Percentiles rank a stretch among this genome's conserved stretches.
Evolutionary conservation across 1,140 invertebrate genomes (phyloP).

Genomic region (Drosophila elegans): DNA sequence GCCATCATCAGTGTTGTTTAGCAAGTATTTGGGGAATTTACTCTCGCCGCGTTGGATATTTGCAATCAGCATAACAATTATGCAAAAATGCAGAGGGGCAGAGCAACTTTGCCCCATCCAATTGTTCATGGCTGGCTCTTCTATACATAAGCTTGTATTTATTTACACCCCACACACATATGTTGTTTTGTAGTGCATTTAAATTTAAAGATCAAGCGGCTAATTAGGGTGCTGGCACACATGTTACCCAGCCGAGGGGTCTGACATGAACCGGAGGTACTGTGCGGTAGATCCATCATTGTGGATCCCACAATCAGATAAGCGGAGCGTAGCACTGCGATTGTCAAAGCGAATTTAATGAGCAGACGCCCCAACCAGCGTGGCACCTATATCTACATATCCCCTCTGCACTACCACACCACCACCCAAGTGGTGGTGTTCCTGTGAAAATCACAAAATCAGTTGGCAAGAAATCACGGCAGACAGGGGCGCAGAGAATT

Average conservation of each 20-base stretch:
- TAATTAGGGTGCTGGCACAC: conserved; percentile 60
- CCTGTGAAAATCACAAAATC: conserved; percentile 78
- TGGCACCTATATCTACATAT: neutral
- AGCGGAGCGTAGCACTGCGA: conserved; percentile 63
- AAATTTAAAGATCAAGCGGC: conserved; percentile 65
- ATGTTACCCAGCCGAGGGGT: conserved; percentile 13
- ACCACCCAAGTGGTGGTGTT: conserved; percentile 49
- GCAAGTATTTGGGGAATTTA: conserved; percentile 54
- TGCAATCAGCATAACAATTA: conserved; percentile 82
- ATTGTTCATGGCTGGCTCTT: conserved; percentile 7
- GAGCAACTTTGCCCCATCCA: conserved; percentile 6
- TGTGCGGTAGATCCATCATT: conserved; percentile 35
- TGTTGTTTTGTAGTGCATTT: conserved; percentile 56
- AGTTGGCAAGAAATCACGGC: conserved; percentile 78
- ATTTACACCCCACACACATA: conserved; percentile 9
- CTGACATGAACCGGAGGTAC: neutral
- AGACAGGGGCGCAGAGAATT: conserved; percentile 14
- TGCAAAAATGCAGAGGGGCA: conserved; percentile 20
- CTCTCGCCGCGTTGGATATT: conserved; percentile 63
- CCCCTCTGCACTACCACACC: neutral
- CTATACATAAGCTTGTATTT: conserved; percentile 5
- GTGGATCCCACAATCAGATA: conserved; percentile 67
- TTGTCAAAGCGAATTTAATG: conserved; percentile 82
- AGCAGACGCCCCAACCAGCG: conserved; percentile 29
- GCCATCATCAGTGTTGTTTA: conserved; percentile 50